Conservation (phyloP, 2,888 invertebrate genomes). For the Strigamia maritima region DNA sequence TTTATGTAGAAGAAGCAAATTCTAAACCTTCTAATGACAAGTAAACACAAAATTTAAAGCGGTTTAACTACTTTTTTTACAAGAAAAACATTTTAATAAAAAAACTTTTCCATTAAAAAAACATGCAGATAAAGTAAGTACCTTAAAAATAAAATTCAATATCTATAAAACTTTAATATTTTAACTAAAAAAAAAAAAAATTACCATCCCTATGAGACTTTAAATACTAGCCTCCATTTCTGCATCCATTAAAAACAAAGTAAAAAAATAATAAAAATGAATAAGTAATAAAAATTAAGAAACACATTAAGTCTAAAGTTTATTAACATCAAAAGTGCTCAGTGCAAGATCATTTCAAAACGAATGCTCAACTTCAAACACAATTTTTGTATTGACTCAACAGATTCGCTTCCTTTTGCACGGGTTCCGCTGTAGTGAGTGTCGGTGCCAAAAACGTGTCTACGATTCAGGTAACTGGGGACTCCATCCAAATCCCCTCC, state of each 20-base stretch:
- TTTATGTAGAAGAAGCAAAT: neutral
- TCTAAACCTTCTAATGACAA: neutral
- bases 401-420: slow-evolving; percentile 28
- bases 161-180: neutral
- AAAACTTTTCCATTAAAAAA: neutral
- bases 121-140: neutral
- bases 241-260: neutral
- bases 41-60: neutral
- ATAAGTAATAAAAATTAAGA: neutral
- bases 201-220: neutral
- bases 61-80: neutral
- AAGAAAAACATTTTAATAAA: neutral
- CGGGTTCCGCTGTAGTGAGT: slow-evolving; percentile 26
- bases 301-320: neutral
- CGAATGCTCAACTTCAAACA: slow-evolving; percentile 9
- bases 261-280: neutral
- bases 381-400: slow-evolving; percentile 11
- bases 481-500: slow-evolving; percentile 30
- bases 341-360: slow-evolving; percentile 1
- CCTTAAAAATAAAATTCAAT: neutral
- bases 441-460: slow-evolving; percentile 30
- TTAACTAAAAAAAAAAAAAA: neutral
- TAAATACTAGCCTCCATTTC: neutral
- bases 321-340: neutral
- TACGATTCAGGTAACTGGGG: slow-evolving; percentile 32